Evolutionary conservation across 2,797 vertebrate species (phyloP), one percentile per base, ranked within the genome.

Genomic region (Pterois miles): DNA sequence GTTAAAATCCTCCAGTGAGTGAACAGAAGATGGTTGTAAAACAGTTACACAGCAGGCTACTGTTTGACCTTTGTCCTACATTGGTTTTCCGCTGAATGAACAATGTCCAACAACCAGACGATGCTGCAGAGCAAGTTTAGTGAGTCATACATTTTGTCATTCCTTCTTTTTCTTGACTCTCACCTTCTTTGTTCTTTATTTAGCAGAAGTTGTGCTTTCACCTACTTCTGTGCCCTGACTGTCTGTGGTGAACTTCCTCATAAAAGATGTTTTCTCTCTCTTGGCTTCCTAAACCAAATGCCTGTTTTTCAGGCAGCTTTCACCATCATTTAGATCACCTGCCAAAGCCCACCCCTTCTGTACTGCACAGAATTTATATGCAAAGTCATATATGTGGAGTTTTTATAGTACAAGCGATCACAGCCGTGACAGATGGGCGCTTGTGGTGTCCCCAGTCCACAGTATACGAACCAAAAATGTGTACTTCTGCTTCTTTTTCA

Each of bases 41-140:
- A 54, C 58, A 13, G 8, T 48, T 48, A 48, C 20, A n/a, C 38
- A 48, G 43, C 29, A 48, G 20, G 20, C 20, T 48, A 14, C 20
- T 11, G 40, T 54, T 20, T 76, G 71, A 83, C 81, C 77, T 80
- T 82, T 87, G 70, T 25, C 76, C 76, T 29, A 75, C 27, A 83
- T 88, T 74, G 74, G 20, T 20, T 82, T 78, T 67, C 16, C 40
- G 23, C 40, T 53, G 2, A 80, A 34, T 76, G 36, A 38, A 54
- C 73, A 34, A 23, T 53, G 52, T 71, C 31, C 63, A 58, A 69
- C 74, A 43, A 22, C 29, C 22, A 84, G 52, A 73, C 20, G 4
- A 66, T 54, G 68, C 68, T 50, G 57, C 23, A 43, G 22, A 83
- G 52, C 77, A 9, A 57, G 53, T 81, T 84, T 31, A 46, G 25